phyloP scores from a whole-genome alignment of 2,888 invertebrate species.

The Drymonia ruficornis region DNA sequence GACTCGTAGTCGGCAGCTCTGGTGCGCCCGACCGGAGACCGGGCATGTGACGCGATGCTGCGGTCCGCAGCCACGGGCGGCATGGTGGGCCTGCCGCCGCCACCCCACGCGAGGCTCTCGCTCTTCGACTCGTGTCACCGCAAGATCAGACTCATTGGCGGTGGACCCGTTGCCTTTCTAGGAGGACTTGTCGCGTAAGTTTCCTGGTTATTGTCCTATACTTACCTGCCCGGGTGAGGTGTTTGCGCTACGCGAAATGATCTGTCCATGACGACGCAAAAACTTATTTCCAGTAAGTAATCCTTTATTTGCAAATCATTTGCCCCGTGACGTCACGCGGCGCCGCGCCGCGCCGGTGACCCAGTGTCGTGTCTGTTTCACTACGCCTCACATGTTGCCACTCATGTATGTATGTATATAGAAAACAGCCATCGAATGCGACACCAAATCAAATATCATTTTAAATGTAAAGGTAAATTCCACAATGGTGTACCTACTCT shows the following conservation, averaged over 20 bases:
- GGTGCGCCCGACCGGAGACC: conserved; percentile 56
- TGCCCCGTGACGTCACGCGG: no score
- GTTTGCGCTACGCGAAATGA: not conserved
- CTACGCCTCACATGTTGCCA: no score
- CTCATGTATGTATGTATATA: no score
- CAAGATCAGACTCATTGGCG: conserved; percentile 89
- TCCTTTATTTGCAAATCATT: no score
- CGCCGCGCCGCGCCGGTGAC: no score
- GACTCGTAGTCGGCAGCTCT: conserved; percentile 44
- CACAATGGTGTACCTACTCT: no score
- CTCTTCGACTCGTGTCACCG: conserved; percentile 90
- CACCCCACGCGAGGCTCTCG: conserved; percentile 84
- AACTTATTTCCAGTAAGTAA: no score
- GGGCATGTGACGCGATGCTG: conserved; percentile 57
- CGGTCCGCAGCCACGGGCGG: conserved; percentile 80
- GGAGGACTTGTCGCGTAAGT: conserved; percentile 90
- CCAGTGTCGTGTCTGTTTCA: no score
- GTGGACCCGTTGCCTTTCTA: conserved; percentile 87
- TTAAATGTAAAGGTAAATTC: no score
- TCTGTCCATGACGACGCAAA: not conserved
- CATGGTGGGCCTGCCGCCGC: conserved; percentile 68
- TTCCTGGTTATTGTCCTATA: not conserved
- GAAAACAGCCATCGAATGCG: no score
- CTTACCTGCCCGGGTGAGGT: not conserved
- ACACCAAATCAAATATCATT: no score